phyloP scores from a whole-genome alignment of 2,113 vertebrate species.

The Galemys pyrenaicus region DNA sequence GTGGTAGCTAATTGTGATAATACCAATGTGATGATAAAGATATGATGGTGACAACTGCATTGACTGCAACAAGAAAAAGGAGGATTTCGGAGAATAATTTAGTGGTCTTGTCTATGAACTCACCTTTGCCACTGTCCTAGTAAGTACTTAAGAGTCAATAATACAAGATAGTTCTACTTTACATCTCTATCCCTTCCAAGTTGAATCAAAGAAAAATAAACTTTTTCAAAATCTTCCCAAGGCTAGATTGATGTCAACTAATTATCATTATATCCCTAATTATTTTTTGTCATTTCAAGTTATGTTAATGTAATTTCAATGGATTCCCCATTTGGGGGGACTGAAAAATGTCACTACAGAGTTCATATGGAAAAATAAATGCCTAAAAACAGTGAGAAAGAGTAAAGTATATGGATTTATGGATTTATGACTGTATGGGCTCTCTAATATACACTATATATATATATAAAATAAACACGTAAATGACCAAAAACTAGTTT shows the following conservation, averaged over 20 bases:
- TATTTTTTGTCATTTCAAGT: background rate
- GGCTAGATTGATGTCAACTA: slow-evolving; percentile 4
- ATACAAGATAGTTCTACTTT: background rate
- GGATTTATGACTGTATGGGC: too few relatives aligned
- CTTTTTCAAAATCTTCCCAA: background rate
- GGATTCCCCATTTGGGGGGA: too few relatives aligned
- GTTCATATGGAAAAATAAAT: too few relatives aligned
- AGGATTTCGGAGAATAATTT: background rate
- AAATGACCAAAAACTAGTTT: background rate
- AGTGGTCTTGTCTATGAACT: background rate
- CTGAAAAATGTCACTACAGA: too few relatives aligned
- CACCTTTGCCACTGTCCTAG: background rate
- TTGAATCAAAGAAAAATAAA: background rate
- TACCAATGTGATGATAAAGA: too few relatives aligned
- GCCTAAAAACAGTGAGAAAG: too few relatives aligned
- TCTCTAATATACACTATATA: too few relatives aligned
- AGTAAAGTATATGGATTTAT: too few relatives aligned
- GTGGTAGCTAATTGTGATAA: background rate
- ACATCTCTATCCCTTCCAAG: background rate
- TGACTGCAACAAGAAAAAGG: background rate
- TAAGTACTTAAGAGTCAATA: background rate
- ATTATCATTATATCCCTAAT: background rate
- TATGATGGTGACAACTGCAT: background rate
- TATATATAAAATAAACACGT: too few relatives aligned
- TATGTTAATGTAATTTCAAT: too few relatives aligned